Evolutionary conservation across 2,113 vertebrate species (phyloP).

Genomic region (Bathybates hornii): DNA sequence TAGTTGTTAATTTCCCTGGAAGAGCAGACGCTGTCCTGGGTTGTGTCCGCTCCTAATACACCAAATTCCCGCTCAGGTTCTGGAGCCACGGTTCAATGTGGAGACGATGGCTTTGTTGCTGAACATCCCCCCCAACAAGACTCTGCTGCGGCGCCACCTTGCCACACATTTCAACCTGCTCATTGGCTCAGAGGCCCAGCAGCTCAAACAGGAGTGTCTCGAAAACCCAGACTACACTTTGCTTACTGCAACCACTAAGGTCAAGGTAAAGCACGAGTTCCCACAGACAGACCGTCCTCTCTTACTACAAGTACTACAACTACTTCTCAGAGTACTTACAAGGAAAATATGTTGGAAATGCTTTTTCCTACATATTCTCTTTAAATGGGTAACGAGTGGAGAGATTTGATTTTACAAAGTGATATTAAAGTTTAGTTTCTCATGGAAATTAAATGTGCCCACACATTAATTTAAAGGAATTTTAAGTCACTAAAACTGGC

Average conservation of each 20-base stretch:
- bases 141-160: conserved; percentile 87
- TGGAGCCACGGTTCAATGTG: conserved; percentile 95
- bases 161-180: conserved; percentile 93
- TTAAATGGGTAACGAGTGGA: neutral
- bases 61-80: conserved; percentile 70
- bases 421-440: neutral
- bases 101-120: conserved; percentile 95
- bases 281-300: accelerated
- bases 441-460: neutral
- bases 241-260: conserved; percentile 91
- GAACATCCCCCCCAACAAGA: conserved; percentile 97
- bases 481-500: neutral
- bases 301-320: neutral
- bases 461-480: neutral
- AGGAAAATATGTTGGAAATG: neutral
- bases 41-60: neutral
- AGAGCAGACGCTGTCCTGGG: neutral
- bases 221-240: conserved; percentile 88
- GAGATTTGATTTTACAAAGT: neutral
- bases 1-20: neutral
- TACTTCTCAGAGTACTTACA: neutral
- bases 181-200: conserved; percentile 87
- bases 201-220: conserved; percentile 87
- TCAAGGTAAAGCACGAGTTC: conserved; percentile 77
- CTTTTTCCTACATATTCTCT: neutral